phyloP scores from a whole-genome alignment of 2,113 vertebrate species.

The Pelobates fuscus region DNA sequence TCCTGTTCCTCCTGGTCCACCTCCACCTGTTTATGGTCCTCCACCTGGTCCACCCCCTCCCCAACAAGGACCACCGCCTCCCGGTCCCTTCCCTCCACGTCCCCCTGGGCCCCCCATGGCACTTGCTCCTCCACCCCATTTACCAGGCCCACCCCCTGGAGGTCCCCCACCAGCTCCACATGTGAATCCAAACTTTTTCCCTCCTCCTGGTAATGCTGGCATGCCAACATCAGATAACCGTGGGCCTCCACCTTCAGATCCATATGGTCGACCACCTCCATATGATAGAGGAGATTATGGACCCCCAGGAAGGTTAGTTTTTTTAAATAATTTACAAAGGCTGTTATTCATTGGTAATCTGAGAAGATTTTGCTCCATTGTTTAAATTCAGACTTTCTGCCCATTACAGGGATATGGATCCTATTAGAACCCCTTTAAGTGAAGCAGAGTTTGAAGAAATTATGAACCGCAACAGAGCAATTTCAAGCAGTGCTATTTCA shows the following conservation, averaged over 20 bases:
- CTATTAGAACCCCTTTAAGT: constrained; percentile 89
- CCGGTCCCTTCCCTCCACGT: constrained; percentile 90
- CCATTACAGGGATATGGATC: constrained; percentile 90
- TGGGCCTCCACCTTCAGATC: constrained; percentile 91
- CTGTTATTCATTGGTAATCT: not conserved
- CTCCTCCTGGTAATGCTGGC: constrained; percentile 90
- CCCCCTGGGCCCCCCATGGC: constrained; percentile 92
- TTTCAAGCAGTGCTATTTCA: constrained; percentile 97
- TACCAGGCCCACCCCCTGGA: constrained; percentile 93
- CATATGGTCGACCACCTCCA: constrained; percentile 90
- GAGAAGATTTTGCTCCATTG: not conserved
- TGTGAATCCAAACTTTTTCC: constrained; percentile 97
- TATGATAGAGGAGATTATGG: constrained; percentile 97
- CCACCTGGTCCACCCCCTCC: constrained; percentile 93
- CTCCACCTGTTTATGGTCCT: constrained; percentile 89
- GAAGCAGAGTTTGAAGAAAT: constrained; percentile 99
- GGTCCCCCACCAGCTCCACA: constrained; percentile 95
- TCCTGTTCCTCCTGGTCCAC: constrained; percentile 92
- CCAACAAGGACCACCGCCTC: constrained; percentile 92
- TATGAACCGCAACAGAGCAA: constrained; percentile 97
- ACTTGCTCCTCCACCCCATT: constrained; percentile 93
- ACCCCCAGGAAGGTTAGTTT: constrained; percentile 88
- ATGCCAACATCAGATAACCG: constrained; percentile 91
- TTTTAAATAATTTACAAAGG: constrained; percentile 20
- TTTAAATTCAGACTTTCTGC: not conserved